Conservation (phyloP, 2,888 invertebrate genomes). For the Eulithis prunata region DNA sequence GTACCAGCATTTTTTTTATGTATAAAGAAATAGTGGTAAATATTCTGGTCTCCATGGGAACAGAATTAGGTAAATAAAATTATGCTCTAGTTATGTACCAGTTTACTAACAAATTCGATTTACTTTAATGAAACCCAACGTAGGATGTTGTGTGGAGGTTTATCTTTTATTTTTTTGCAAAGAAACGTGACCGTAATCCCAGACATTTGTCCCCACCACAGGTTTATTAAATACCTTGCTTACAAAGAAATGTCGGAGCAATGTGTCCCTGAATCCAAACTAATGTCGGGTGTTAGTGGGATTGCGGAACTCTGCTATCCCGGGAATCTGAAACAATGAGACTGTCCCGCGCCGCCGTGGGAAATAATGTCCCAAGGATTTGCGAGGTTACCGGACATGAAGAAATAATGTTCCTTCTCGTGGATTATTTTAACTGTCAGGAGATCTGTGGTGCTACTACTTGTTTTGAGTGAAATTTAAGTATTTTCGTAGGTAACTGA, state of each 20-base stretch:
- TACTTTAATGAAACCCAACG: too few relatives aligned
- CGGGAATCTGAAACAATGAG: constrained; percentile 51
- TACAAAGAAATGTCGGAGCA: constrained; percentile 47
- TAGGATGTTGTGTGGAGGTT: too few relatives aligned
- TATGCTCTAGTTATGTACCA: too few relatives aligned
- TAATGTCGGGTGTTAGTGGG: constrained; percentile 58
- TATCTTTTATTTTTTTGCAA: not conserved
- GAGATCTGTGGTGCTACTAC: constrained; percentile 3
- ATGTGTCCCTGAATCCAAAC: constrained; percentile 54
- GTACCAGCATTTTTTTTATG: too few relatives aligned
- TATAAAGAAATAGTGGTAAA: too few relatives aligned
- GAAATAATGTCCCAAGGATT: constrained; percentile 40
- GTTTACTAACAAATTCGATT: too few relatives aligned
- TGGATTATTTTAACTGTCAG: too few relatives aligned
- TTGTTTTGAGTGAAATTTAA: constrained; percentile 3
- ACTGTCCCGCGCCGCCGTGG: constrained; percentile 46
- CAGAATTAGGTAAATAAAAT: too few relatives aligned
- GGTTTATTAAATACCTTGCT: constrained; percentile 46
- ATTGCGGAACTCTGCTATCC: constrained; percentile 37
- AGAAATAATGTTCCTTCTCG: too few relatives aligned
- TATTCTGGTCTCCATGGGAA: too few relatives aligned
- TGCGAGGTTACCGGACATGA: constrained; percentile 23
- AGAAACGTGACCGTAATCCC: constrained; percentile 8
- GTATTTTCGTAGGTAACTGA: too few relatives aligned
- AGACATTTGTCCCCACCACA: constrained; percentile 28